A percentile compares a stretch with the other conserved stretches of the same genome.
phyloP scores from a whole-genome alignment of 53 echinoderm and acorn worm species.

The Echinometra lucunter region DNA sequence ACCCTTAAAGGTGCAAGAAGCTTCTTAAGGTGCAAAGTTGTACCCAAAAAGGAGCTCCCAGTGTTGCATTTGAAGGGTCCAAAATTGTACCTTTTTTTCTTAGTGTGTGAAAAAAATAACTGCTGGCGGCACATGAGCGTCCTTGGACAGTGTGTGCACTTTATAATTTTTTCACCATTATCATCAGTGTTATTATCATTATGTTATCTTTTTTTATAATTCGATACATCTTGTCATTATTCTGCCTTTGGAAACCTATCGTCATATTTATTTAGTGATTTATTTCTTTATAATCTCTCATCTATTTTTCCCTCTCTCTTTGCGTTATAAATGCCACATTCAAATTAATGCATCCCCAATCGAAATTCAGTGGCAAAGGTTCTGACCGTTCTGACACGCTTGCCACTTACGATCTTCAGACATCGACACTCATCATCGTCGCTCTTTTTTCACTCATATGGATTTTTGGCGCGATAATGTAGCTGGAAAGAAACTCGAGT shows the following conservation, averaged over 20 bases:
- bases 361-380: neutral
- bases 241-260: neutral
- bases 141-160: too few relatives aligned
- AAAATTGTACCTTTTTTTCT: too few relatives aligned
- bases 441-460: neutral
- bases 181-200: too few relatives aligned
- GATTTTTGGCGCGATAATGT: constrained; percentile 34
- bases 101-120: too few relatives aligned
- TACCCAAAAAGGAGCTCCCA: too few relatives aligned
- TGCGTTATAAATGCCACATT: neutral
- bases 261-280: neutral
- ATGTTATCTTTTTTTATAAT: too few relatives aligned
- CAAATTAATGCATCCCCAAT: neutral
- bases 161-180: too few relatives aligned
- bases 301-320: neutral
- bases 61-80: too few relatives aligned
- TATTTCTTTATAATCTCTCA: neutral
- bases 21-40: too few relatives aligned
- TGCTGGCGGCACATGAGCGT: too few relatives aligned
- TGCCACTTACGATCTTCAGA: constrained; percentile 33
- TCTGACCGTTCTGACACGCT: neutral
- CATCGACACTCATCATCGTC: neutral
- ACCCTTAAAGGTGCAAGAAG: too few relatives aligned
- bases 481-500: constrained; percentile 6
- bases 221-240: too few relatives aligned